These are phyloP conservation scores for Azemiops feae DNA, from an alignment of 2,113 vertebrate species.

Conservation along the genomic window DNA sequence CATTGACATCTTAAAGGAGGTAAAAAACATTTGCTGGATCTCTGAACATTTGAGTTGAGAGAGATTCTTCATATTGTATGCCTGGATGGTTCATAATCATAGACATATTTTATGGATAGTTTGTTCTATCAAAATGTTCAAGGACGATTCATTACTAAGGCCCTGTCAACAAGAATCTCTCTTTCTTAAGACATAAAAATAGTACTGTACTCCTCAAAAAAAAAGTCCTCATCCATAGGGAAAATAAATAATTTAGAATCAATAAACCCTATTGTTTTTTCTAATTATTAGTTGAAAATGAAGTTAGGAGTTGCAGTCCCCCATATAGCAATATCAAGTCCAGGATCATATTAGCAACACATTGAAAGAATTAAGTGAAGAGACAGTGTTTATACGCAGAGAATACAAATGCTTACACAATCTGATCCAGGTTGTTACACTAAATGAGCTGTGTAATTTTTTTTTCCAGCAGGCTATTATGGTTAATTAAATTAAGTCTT, in stretches of 20 bases:
- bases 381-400: not conserved
- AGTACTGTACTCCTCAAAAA: fast-evolving
- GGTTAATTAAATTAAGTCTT: slow-evolving; percentile 37
- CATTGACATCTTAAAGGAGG: not conserved
- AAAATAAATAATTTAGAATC: not conserved
- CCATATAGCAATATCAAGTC: not conserved
- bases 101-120: not conserved
- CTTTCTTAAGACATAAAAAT: not conserved
- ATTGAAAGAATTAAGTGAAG: not conserved
- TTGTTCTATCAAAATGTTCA: not conserved
- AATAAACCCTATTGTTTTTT: not conserved
- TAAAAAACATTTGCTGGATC: not conserved
- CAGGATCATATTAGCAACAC: not conserved
- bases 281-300: slow-evolving; percentile 8
- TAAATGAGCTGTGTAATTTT: slow-evolving; percentile 8
- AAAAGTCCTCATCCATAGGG: not conserved
- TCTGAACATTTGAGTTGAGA: not conserved
- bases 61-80: not conserved
- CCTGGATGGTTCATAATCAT: not conserved
- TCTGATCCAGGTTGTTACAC: slow-evolving; percentile 8
- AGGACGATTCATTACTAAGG: not conserved
- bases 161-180: not conserved
- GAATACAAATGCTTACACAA: slow-evolving; percentile 2
- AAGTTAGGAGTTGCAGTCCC: not conserved
- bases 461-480: slow-evolving; percentile 21